Base-by-base conservation (phyloP, 92 coral and sea anemone species). In the Porites divaricata region DNA sequence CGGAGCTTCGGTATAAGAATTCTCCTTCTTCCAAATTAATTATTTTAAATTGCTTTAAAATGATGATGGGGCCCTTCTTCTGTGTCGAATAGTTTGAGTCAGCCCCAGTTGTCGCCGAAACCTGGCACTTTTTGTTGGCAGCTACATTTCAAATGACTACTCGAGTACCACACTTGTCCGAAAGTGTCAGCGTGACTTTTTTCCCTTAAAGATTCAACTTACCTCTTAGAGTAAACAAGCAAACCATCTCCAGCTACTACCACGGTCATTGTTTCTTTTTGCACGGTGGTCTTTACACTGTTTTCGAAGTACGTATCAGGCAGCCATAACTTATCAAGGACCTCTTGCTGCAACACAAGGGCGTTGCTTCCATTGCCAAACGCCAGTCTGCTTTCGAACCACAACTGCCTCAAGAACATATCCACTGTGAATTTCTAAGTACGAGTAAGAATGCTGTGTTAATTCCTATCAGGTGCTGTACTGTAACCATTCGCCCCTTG, bases 271-370 rank as follows among this genome's bases (percentile, higher is more conserved):
- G 84, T 79, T 66, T 79, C 75, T 22, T 79, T 49, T 17, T 79
- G 84, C 22, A 79, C 75, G 15, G 11, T 24, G 23, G 75, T 67
- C 54, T 79, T 79, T 41, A 67, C 84, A 8, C 74, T 63, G 65
- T 79, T 79, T 67, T 79, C 84, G 35, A 79, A 79, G 84, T 23
- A 79, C 17, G 84, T 79, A 52, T 79, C 84, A 66, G 84, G 84
- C 2, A 79, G 63, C 84, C 84, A 79, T 12, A 79, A 5, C 0
- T 79, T 25, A 15, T 79, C 17, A 10, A 79, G 64, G 8, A 52
- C 63, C 19, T 66, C 84, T 12, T 67, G 63, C 23, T 79, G 75
- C 12, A 79, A 19, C 6, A 67, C 70, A 0, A 79, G 64, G 24
- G 84, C 84, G 50, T 24, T 53, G 74, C 68, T 53, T 66, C 75